These are phyloP conservation scores for Pao palembangensis DNA, from an alignment of 2,113 vertebrate genomes.

Conservation along the genomic window DNA sequence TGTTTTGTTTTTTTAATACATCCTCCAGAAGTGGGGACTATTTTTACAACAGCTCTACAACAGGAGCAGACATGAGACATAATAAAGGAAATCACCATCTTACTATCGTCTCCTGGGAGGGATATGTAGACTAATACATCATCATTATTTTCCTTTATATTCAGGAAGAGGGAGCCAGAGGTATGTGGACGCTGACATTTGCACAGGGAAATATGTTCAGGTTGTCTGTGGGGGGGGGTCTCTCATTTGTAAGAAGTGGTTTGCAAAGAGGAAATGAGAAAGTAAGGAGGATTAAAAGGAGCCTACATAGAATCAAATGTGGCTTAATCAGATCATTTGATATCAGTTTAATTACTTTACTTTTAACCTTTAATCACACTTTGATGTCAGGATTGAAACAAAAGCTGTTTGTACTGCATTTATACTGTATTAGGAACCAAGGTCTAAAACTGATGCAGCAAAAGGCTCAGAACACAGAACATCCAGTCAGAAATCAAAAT, in stretches of 20 bases:
- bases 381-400: no score
- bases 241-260: conserved; percentile 17
- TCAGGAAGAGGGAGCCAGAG: conserved; percentile 60
- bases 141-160: conserved; percentile 72
- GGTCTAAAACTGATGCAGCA: no score
- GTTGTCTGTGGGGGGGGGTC: not conserved
- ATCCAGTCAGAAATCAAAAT: no score
- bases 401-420: no score
- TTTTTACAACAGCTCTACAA: conserved; percentile 74
- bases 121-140: conserved; percentile 72
- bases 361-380: no score
- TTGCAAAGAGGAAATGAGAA: conserved; percentile 29
- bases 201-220: conserved; percentile 5
- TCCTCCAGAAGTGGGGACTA: conserved; percentile 68
- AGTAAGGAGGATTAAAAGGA: not conserved
- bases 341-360: no score
- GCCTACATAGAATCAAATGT: not conserved
- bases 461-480: no score
- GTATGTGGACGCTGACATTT: conserved; percentile 53
- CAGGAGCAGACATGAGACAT: conserved; percentile 69
- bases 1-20: conserved; percentile 47
- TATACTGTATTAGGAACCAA: no score
- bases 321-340: not conserved
- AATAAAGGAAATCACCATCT: conserved; percentile 77
- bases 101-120: conserved; percentile 52